Conservation (phyloP, 2,797 vertebrate species). For the Thripadectes ignobilis region DNA sequence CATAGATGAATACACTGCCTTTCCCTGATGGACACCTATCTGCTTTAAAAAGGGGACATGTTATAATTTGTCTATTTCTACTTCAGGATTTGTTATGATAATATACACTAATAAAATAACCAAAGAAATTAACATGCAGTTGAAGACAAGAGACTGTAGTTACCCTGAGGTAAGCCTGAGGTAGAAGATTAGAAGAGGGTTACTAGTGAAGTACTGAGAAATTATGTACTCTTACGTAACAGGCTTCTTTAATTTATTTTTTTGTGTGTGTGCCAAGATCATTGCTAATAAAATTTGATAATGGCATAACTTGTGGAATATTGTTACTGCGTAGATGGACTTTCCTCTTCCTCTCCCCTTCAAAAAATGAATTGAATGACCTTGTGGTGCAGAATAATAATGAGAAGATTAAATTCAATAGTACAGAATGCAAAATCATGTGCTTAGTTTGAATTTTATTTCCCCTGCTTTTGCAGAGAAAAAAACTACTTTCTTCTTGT, state of each 20-base stretch:
- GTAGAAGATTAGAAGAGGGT: not conserved
- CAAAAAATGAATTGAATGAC: not conserved
- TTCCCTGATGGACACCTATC: not conserved
- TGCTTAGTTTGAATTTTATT: not conserved
- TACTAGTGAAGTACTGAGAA: not conserved
- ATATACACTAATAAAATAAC: not conserved
- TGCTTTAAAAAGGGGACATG: not conserved
- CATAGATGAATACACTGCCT: not conserved
- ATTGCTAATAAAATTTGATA: not conserved
- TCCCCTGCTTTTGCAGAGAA: not conserved
- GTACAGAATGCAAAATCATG: not conserved
- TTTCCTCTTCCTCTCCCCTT: accelerated
- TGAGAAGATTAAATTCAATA: not conserved
- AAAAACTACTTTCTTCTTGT: not conserved
- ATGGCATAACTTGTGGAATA: not conserved
- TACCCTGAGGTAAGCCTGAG: not conserved
- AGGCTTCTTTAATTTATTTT: not conserved
- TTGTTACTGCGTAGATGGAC: not conserved
- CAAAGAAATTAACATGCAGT: not conserved
- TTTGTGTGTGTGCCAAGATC: not conserved
- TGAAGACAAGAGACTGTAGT: not conserved
- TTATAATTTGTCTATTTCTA: not conserved
- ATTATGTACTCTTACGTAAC: not conserved
- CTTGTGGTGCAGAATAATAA: not conserved
- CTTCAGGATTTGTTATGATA: not conserved